Evolutionary conservation across 2,797 vertebrate genomes (phyloP), one percentile per base, ranked within the genome.

Genomic region (Lithobates sylvaticus): DNA sequence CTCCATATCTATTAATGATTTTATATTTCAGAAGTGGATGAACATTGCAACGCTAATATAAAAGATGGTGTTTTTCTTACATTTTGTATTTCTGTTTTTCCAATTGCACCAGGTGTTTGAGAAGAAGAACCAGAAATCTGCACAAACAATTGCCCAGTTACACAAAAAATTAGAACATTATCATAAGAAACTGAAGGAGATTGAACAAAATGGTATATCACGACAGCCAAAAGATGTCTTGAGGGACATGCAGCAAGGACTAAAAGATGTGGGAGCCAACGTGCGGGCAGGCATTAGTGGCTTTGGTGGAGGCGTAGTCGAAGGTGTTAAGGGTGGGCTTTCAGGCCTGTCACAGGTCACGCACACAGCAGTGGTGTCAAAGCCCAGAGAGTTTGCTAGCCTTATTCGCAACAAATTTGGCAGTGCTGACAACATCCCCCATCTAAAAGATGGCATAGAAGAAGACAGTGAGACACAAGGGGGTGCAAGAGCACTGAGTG

Each of bases 51-150:
- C 4, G 44, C 10, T 44, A 47, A 47, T 13, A 47, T 13, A 2
- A 47, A 47, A 12, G 44, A 13, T 12, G 12, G 4, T 76, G 47
- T 76, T 27, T 32, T 64, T 15, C n/a, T 72, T 15, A 64, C 3
- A 34, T 36, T 16, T 5, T 75, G 7, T 83, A 13, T 54, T 54
- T 54, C 44, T 47, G 68, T 67, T 23, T 61, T 39, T 2, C 23
- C n/a, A 18, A 74, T 5, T 44, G n/a, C 13, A 3, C 9, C 27
- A 87, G 85, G 98, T 99, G 81, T 99, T 99, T 0, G 98, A 99
- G 94, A 99, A 99, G 94, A 99, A 99, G 94, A 99, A 99, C 91
- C 98, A 99, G 93, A 99, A 99, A 84, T 99, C 98, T 0, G 98
- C 98, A 0, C 97, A 99, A 94, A 98, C 96, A 89, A 99, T 99